Evolutionary conservation across 2,797 vertebrate species (phyloP), one percentile per base, ranked within the genome.

Genomic region (Potorous gilbertii): DNA sequence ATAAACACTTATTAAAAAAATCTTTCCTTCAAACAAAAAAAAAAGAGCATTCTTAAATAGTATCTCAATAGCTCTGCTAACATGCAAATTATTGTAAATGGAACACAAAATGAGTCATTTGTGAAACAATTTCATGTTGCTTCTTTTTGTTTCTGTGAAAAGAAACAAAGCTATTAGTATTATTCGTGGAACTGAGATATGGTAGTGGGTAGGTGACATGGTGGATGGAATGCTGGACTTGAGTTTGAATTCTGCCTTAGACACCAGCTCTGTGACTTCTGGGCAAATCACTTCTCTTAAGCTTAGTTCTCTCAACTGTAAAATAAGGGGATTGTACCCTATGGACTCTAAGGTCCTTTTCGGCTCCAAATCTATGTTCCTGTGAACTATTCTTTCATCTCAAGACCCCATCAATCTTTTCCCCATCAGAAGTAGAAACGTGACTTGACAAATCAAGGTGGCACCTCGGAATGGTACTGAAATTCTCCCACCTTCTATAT

Each of bases 1-100:
- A 56, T 92, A 95, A 94, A 94, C 24, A 94, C 29, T 56, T 54
- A 91, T 92, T 95, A 59, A 91, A 91, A 96, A 90, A 52, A 29
- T 57, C 8, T 90, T 91, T 91, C n/a, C 10, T 91, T 95, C 31
- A 66, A 93, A 93, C 34, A 91, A 62, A n/a, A 74, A 81, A 90
- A 91, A 55, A 55, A 13, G 27, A 10, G 5, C 12, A 62, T 8
- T 46, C 95, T 66, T n/a, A 46, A 54, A 94, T 89, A 28, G 8
- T 27, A 92, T 93, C 40, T 90, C 57, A 93, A 57, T 91, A 24
- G 27, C 50, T 92, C 21, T 93, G 90, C 28, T 4, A 90, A n/a
- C 2, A 31, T 92, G 24, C 34, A 92, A n/a, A 62, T 95, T 94
- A 21, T 6, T 91, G n/a, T 81, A 94, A 96, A 74, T 54, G 94